These are phyloP conservation scores for Leguminivora glycinivorella DNA, from an alignment of 1,140 invertebrate genomes.

Conservation along the genomic window DNA sequence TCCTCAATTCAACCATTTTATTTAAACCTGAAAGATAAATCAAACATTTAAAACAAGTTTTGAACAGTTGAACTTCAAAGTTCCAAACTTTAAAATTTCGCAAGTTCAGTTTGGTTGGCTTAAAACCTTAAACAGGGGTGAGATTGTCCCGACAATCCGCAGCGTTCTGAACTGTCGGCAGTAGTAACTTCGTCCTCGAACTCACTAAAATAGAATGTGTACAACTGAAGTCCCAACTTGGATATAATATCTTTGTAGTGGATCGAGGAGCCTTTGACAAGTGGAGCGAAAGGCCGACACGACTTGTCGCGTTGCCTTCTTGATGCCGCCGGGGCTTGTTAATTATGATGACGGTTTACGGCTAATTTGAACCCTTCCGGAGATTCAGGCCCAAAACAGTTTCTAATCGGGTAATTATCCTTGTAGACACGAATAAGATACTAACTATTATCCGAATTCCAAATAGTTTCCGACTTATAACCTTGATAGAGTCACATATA, in stretches of 20 bases:
- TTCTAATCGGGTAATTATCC: neutral
- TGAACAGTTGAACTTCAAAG: slow-evolving; percentile 1
- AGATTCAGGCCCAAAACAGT: slow-evolving; percentile 18
- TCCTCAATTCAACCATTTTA: neutral
- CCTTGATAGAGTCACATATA: too few species aligned
- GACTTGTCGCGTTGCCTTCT: slow-evolving; percentile 23
- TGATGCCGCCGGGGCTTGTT: slow-evolving; percentile 18
- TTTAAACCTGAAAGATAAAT: slow-evolving; percentile 16
- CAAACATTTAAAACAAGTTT: slow-evolving; percentile 17
- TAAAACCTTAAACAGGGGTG: slow-evolving; percentile 13
- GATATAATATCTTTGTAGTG: slow-evolving; percentile 33
- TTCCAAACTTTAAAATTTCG: slow-evolving; percentile 11
- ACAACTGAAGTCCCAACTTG: slow-evolving; percentile 29
- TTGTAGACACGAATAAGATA: neutral
- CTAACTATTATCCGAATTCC: neutral
- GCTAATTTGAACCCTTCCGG: slow-evolving; percentile 24
- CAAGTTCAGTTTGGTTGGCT: slow-evolving; percentile 24
- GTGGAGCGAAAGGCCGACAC: slow-evolving; percentile 17
- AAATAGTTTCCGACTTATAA: too few species aligned
- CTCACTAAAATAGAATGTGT: slow-evolving; percentile 28
- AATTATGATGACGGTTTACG: slow-evolving; percentile 27
- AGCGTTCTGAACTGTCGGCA: slow-evolving; percentile 17
- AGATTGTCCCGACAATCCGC: slow-evolving; percentile 13
- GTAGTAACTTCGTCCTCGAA: slow-evolving; percentile 26
- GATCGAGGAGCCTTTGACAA: slow-evolving; percentile 31